Percentiles rank a stretch among this genome's conserved stretches.
Evolutionary conservation across 2,888 invertebrate species (phyloP).

Genomic region (Disparrhopalites patrizii): DNA sequence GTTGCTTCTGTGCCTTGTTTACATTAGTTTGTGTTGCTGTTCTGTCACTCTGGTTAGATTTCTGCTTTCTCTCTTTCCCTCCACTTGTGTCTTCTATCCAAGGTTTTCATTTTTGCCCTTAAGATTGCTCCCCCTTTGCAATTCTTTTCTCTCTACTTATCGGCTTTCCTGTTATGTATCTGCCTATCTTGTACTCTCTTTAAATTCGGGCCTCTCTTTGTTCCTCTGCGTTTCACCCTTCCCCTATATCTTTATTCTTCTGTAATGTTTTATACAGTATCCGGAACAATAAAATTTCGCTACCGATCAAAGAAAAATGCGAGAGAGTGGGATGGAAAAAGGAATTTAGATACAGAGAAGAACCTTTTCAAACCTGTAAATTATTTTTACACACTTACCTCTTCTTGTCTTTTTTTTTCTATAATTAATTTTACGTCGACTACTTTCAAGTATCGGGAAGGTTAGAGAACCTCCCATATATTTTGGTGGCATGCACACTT

Average conservation of each 20-base stretch:
- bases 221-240: not conserved
- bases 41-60: not conserved
- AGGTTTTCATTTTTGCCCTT: too few species aligned
- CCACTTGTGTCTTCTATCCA: too few species aligned
- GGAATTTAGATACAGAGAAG: not conserved
- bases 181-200: not conserved
- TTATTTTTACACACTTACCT: too few species aligned
- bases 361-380: not conserved
- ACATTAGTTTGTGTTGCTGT: too few species aligned
- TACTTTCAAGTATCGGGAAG: too few species aligned
- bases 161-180: not conserved
- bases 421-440: too few species aligned
- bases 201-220: too few species aligned
- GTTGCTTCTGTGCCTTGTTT: slow-evolving; percentile 1
- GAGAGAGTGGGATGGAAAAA: not conserved
- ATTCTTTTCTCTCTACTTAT: not conserved
- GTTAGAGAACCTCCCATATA: too few species aligned
- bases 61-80: not conserved
- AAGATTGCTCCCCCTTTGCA: not conserved
- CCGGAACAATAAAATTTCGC: not conserved
- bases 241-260: not conserved
- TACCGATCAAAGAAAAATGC: not conserved
- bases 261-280: not conserved
- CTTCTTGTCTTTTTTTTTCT: too few species aligned
- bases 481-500: too few species aligned